phyloP scores from a whole-genome alignment of 2,113 vertebrate species.

The Sorex fumeus region DNA sequence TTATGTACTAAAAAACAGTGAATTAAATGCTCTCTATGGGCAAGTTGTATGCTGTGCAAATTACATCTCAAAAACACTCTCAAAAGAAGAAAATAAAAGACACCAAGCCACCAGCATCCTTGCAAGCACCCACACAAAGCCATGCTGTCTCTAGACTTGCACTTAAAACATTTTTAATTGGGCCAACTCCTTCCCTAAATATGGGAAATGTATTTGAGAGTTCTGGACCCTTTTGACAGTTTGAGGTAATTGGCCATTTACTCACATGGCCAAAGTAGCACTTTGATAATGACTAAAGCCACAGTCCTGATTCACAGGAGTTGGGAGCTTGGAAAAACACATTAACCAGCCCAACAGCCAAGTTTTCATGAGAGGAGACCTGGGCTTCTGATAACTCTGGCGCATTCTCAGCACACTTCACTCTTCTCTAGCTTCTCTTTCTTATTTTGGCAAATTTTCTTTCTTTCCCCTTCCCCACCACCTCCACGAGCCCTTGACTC shows the following conservation, averaged over 20 bases:
- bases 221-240: constrained; percentile 55
- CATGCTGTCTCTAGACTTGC: constrained; percentile 46
- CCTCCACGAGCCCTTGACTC: constrained; percentile 5
- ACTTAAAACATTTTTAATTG: constrained; percentile 31
- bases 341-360: constrained; percentile 45
- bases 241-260: constrained; percentile 68
- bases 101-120: neutral
- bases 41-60: neutral
- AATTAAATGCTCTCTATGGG: neutral
- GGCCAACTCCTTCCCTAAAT: constrained; percentile 32
- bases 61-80: constrained; percentile 22
- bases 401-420: neutral
- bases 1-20: neutral
- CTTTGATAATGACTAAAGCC: constrained; percentile 68
- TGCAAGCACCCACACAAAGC: constrained; percentile 46
- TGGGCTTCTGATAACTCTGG: constrained; percentile 64
- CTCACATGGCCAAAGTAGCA: constrained; percentile 18
- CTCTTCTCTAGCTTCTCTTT: constrained; percentile 22
- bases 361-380: constrained; percentile 62
- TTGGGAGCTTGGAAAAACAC: constrained; percentile 69
- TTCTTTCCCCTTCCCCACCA: neutral
- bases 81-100: constrained; percentile 8
- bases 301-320: constrained; percentile 40
- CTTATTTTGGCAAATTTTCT: constrained; percentile 7
- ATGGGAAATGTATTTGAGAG: constrained; percentile 58